phyloP scores from a whole-genome alignment of 2,888 invertebrate species.

The Sceliomorpha sp. region DNA sequence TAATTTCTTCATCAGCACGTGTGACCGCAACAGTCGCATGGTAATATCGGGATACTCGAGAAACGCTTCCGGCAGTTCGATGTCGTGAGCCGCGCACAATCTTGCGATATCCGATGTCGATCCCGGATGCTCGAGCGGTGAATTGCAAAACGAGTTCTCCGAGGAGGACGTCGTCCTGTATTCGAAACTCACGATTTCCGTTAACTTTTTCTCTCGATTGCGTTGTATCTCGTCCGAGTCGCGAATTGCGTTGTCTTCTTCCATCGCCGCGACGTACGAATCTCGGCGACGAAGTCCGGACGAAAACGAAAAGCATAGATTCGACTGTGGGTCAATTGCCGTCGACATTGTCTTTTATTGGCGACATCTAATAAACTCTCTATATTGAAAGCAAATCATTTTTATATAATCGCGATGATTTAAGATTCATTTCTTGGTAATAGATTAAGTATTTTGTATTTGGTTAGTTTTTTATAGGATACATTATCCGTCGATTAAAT shows the following conservation, averaged over 20 bases:
- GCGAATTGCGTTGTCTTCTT: constrained; percentile 57
- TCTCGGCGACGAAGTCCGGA: constrained; percentile 66
- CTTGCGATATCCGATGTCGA: constrained; percentile 60
- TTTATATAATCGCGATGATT: too few species aligned
- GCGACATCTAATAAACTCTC: too few species aligned
- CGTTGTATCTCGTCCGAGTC: constrained; percentile 52
- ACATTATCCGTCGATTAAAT: too few species aligned
- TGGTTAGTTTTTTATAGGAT: too few species aligned
- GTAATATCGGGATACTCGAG: constrained; percentile 59
- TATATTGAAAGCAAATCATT: too few species aligned
- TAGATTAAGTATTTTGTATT: too few species aligned
- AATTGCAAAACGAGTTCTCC: constrained; percentile 31
- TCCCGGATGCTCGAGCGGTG: constrained; percentile 1
- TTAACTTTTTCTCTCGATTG: constrained; percentile 18
- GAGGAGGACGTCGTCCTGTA: constrained; percentile 63
- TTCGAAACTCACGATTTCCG: constrained; percentile 19
- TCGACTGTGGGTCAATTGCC: neutral
- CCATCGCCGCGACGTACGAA: constrained; percentile 68
- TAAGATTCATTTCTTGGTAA: too few species aligned
- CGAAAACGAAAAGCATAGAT: constrained; percentile 43
- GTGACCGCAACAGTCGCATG: constrained; percentile 30
- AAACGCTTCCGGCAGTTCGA: constrained; percentile 64
- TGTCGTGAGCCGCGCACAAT: constrained; percentile 56
- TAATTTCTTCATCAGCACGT: constrained; percentile 24
- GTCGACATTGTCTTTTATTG: neutral